Base-by-base conservation (phyloP, 2,797 vertebrate species). In the Rhabdomys pumilio region DNA sequence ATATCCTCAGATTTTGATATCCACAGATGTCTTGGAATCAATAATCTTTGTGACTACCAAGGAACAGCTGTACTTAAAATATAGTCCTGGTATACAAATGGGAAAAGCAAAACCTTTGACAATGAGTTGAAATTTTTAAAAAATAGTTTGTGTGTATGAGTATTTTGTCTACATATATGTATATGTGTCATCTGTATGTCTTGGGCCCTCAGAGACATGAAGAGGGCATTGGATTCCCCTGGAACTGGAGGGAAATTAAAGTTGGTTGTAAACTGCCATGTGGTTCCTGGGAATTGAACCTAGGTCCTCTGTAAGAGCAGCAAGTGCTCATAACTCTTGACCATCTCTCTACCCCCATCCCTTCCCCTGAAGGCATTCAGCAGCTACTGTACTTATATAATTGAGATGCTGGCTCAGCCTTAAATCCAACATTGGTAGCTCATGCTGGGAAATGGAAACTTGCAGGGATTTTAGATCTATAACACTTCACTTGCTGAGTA, bases 401-500 rank as follows among this genome's bases (percentile, higher is more conserved):
- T 76, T 84, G 17, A 63, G 55, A 26, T 17, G 13, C 90, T 85
- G 76, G 86, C 75, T 94, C 92, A 89, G 63, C 6, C 63, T 84
- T 83, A 87, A 88, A 63, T 86, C 79, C 82, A 31, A 67, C 31
- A 34, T 38, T 83, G 79, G 89, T 89, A 81, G 50, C 24, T 83
- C 47, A 22, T 93, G 57, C n/a, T 96, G 57, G 47, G 92, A 93
- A 86, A 83, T 69, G 76, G 65, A 92, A 96, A 81, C 44, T 75
- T 95, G 55, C 29, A 83, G 80, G 41, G 87, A 92, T 55, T 95
- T 73, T 38, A 85, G 67, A 82, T 38, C 80, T 65, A 34, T 61
- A 92, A 83, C 57, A 92, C 31, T 92, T 92, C 80, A 69, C 63
- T 90, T 97, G 67, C 89, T 91, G 29, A 29, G 47, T 38, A 72